Percentiles rank a stretch among this genome's conserved stretches.
Conservation (phyloP, 2,888 invertebrate genomes). For the Philaethria dido region DNA sequence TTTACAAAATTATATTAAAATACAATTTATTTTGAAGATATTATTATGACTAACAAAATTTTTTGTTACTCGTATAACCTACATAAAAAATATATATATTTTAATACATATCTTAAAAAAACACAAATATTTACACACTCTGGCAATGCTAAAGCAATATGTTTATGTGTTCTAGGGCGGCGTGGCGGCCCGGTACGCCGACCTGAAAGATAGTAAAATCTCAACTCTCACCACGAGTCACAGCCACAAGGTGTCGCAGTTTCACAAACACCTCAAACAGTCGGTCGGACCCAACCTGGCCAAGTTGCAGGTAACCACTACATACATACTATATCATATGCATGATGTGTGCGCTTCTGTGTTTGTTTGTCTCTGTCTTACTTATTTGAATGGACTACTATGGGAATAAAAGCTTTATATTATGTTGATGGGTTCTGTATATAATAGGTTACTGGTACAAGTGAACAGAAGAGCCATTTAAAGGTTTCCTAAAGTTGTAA, state of each 20-base stretch:
- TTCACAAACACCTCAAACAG: slow-evolving; percentile 96
- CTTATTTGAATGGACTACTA: not conserved
- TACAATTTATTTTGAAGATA: not conserved
- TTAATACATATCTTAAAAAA: too few relatives aligned
- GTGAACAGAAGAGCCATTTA: too few relatives aligned
- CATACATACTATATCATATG: slow-evolving; percentile 59
- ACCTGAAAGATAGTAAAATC: slow-evolving; percentile 96
- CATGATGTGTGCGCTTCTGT: slow-evolving; percentile 50
- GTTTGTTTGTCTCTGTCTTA: not conserved
- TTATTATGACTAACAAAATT: too few relatives aligned
- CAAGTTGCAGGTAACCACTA: slow-evolving; percentile 94
- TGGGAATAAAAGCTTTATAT: too few relatives aligned
- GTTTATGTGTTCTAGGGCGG: slow-evolving; percentile 81
- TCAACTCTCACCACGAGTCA: slow-evolving; percentile 92
- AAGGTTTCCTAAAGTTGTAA: too few relatives aligned
- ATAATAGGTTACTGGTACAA: too few relatives aligned
- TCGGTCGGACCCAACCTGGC: slow-evolving; percentile 92
- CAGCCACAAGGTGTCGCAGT: slow-evolving; percentile 96
- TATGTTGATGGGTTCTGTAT: too few relatives aligned
- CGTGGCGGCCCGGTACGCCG: slow-evolving; percentile 90
- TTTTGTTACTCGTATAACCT: too few relatives aligned
- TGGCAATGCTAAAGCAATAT: not conserved
- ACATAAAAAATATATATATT: too few relatives aligned
- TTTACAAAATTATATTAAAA: not conserved
- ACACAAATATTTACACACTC: not conserved